Percentiles rank a stretch among this genome's conserved stretches.
Evolutionary conservation across 1,140 invertebrate species (phyloP).

Genomic region (Eueides isabella): DNA sequence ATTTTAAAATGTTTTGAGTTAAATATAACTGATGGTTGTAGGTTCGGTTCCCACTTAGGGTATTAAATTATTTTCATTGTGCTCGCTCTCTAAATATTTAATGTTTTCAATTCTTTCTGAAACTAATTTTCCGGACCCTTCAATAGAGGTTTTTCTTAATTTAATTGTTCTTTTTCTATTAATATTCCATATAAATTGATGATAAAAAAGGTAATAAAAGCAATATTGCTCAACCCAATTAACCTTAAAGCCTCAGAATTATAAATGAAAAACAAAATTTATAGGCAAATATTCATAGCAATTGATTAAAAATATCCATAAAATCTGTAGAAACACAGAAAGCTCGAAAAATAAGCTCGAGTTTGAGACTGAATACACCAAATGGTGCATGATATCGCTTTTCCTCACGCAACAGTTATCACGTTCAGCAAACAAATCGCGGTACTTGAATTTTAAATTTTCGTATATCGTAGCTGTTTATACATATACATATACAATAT

Average conservation of each 20-base stretch:
- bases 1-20: no score
- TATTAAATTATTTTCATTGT: no score
- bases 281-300: background rate
- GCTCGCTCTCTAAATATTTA: no score
- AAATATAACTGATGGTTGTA: no score
- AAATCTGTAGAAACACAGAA: background rate
- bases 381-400: slow-evolving; percentile 7
- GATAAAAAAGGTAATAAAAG: no score
- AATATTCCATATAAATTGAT: no score
- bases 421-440: slow-evolving; percentile 4
- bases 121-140: no score
- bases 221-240: no score
- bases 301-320: slow-evolving; percentile 1
- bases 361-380: slow-evolving; percentile 4
- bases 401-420: slow-evolving; percentile 13
- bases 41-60: no score
- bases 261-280: background rate
- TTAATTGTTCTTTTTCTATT: no score
- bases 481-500: background rate
- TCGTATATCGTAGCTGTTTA: background rate
- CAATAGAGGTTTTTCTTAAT: no score
- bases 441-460: background rate
- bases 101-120: no score
- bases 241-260: background rate
- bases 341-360: slow-evolving; percentile 3